phyloP scores from a whole-genome alignment of 2,113 vertebrate species.

The Plecturocebus donacophilus region DNA sequence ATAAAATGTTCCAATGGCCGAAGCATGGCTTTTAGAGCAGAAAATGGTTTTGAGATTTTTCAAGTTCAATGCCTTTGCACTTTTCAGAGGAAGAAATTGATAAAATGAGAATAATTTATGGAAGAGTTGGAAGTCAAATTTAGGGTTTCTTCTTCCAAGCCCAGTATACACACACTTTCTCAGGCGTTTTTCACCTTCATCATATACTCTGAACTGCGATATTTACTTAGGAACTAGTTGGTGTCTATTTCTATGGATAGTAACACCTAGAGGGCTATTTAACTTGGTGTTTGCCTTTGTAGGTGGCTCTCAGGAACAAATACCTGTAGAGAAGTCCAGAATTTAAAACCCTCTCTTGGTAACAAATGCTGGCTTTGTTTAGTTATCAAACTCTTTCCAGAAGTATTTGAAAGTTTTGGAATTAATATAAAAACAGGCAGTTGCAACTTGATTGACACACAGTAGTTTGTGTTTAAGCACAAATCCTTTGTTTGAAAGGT shows the following conservation, averaged over 20 bases:
- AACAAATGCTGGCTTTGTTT: background rate
- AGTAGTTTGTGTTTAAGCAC: background rate
- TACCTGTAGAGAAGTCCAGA: constrained; percentile 28
- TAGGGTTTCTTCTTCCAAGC: background rate
- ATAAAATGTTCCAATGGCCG: background rate
- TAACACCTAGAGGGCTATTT: background rate
- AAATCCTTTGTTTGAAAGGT: constrained; percentile 12
- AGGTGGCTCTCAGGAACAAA: background rate
- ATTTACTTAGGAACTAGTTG: background rate
- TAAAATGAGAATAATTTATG: background rate
- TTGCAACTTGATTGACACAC: background rate
- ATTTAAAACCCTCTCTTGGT: background rate
- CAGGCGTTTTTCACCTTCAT: background rate
- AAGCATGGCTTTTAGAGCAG: background rate
- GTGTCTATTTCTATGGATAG: constrained; percentile 12
- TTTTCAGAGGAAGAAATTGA: constrained; percentile 28
- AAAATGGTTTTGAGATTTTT: constrained; percentile 42
- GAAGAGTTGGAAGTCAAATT: background rate
- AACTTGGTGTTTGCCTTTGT: background rate
- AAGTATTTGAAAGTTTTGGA: background rate
- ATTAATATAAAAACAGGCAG: background rate
- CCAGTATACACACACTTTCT: background rate
- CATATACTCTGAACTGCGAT: background rate
- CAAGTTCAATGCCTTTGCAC: background rate
- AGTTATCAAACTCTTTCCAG: background rate